Conservation (phyloP, 2,888 invertebrate genomes). For the Chrysodeixis includens region DNA sequence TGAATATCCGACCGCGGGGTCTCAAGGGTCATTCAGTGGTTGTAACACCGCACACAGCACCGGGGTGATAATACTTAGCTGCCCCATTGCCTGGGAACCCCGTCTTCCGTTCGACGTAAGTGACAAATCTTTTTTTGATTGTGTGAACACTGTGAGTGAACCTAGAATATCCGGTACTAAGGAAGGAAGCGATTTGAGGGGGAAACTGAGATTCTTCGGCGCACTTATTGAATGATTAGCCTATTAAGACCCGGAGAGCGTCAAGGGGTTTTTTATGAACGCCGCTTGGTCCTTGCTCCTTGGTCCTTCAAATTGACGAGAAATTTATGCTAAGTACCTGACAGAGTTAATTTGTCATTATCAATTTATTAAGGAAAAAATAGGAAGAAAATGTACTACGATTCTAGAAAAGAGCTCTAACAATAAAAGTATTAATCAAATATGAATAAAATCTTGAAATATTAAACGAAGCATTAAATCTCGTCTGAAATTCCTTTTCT, state of each 20-base stretch:
- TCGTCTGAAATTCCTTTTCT: slow-evolving; percentile 43
- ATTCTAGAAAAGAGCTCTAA: background rate
- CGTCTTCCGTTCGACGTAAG: slow-evolving; percentile 76
- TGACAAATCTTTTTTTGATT: slow-evolving; percentile 89
- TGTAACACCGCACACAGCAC: slow-evolving; percentile 67
- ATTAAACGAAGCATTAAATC: slow-evolving; percentile 21
- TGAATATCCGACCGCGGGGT: slow-evolving; percentile 47
- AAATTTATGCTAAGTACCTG: background rate
- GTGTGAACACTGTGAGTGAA: slow-evolving; percentile 81
- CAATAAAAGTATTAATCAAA: slow-evolving; percentile 1
- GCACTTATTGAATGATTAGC: slow-evolving; percentile 40
- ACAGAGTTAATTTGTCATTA: background rate
- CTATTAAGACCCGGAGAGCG: slow-evolving; percentile 19
- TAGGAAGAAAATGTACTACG: background rate
- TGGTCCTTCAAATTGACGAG: background rate
- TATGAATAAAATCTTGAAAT: slow-evolving; percentile 31
- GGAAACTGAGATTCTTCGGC: slow-evolving; percentile 35
- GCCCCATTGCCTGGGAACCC: slow-evolving; percentile 80
- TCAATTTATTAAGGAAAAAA: background rate
- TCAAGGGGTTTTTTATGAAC: background rate
- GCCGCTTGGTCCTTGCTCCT: background rate
- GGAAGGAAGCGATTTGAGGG: slow-evolving; percentile 59
- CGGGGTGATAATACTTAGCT: slow-evolving; percentile 80
- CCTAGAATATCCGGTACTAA: slow-evolving; percentile 70
- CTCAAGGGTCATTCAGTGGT: slow-evolving; percentile 78